A percentile compares a stretch with the other conserved stretches of the same genome.
phyloP scores from a whole-genome alignment of 2,888 invertebrate genomes.

The Protula sp. region DNA sequence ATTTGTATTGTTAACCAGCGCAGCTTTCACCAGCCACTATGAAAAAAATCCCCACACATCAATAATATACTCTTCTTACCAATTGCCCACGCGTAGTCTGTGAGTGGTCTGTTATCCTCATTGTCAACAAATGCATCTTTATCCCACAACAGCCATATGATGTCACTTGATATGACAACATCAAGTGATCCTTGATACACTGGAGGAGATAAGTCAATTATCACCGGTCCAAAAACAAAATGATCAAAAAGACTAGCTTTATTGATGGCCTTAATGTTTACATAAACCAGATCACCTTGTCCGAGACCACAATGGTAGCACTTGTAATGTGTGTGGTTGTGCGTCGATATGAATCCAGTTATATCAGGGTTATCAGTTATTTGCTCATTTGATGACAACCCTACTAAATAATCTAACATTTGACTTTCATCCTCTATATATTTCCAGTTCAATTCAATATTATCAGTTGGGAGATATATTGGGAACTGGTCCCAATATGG shows the following conservation, averaged over 20 bases:
- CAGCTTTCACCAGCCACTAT: too few relatives aligned
- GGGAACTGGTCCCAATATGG: too few relatives aligned
- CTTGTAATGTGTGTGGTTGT: not conserved
- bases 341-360: not conserved
- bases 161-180: not conserved
- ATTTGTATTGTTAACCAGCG: too few relatives aligned
- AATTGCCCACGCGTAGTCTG: not conserved
- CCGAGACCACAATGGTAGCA: not conserved
- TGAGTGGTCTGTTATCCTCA: not conserved
- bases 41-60: too few relatives aligned
- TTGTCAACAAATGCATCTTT: not conserved
- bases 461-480: not conserved
- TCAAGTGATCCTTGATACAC: not conserved
- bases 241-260: not conserved
- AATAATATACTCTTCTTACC: too few relatives aligned
- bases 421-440: not conserved
- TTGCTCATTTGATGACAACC: not conserved
- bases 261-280: not conserved
- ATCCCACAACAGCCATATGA: not conserved
- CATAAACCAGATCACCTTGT: not conserved
- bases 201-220: not conserved
- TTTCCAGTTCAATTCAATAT: not conserved
- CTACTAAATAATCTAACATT: not conserved
- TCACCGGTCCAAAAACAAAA: not conserved
- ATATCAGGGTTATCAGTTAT: not conserved